Percentiles rank a stretch among this genome's conserved stretches.
These are phyloP conservation scores for Eristalis pertinax DNA, from an alignment of 2,888 invertebrate genomes.

Conservation along the genomic window DNA sequence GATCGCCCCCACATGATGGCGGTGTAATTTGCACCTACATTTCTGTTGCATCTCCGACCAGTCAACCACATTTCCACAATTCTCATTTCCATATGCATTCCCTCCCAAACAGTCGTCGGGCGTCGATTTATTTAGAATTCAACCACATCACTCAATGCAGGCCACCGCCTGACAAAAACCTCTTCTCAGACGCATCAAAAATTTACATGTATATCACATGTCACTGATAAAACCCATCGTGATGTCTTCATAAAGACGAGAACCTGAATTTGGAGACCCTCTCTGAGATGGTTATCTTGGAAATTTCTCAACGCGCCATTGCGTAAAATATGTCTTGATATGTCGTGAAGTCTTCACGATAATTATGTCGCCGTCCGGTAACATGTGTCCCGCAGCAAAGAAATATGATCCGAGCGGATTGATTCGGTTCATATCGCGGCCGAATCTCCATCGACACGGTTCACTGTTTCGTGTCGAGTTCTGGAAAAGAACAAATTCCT, in stretches of 20 bases:
- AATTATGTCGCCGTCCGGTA: slow-evolving; percentile 54
- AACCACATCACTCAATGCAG: slow-evolving; percentile 59
- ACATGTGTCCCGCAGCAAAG: slow-evolving; percentile 46
- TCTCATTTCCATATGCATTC: slow-evolving; percentile 42
- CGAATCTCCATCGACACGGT: slow-evolving; percentile 57
- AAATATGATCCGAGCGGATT: slow-evolving; percentile 68
- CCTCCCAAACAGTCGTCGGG: slow-evolving; percentile 1
- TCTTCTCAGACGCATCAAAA: slow-evolving; percentile 33
- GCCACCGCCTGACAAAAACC: slow-evolving; percentile 20
- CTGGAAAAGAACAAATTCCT: slow-evolving; percentile 60
- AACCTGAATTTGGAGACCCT: slow-evolving; percentile 41
- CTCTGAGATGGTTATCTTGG: slow-evolving; percentile 49
- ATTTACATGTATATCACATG: slow-evolving; percentile 71
- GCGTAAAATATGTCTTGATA: slow-evolving; percentile 62
- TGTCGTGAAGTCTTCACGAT: slow-evolving; percentile 63
- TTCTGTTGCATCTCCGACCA: background rate
- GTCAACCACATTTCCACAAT: slow-evolving; percentile 10
- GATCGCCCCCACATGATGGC: slow-evolving; percentile 48
- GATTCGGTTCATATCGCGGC: slow-evolving; percentile 67
- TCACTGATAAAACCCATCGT: slow-evolving; percentile 50
- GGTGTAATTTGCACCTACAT: slow-evolving; percentile 61
- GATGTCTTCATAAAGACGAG: slow-evolving; percentile 62
- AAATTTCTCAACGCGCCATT: slow-evolving; percentile 52
- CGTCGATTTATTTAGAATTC: slow-evolving; percentile 48
- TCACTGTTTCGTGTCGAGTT: slow-evolving; percentile 57